Conservation (phyloP, 2,888 invertebrate species). For the Luperina nickerlii region DNA sequence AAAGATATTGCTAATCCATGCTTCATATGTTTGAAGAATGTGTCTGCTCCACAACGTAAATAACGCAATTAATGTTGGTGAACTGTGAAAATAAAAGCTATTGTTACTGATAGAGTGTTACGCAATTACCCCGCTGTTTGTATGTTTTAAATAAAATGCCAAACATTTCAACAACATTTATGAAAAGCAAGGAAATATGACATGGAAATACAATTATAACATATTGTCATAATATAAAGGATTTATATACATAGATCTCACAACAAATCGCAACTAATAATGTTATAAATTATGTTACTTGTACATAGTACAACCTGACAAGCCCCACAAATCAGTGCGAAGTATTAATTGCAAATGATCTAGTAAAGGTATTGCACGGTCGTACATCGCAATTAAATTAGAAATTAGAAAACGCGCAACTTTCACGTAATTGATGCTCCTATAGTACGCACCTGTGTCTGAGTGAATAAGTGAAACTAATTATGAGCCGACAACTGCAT, state of each 20-base stretch:
- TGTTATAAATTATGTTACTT: constrained; percentile 1
- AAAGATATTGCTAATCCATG: background rate
- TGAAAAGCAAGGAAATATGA: constrained; percentile 1
- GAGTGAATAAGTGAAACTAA: constrained; percentile 81
- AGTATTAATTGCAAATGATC: constrained; percentile 51
- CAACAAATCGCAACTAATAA: background rate
- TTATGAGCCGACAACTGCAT: constrained; percentile 73
- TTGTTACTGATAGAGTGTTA: background rate
- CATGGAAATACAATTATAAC: background rate
- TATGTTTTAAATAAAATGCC: background rate
- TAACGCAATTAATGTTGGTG: background rate
- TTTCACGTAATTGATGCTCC: constrained; percentile 82
- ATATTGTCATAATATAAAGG: background rate
- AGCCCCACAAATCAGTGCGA: constrained; percentile 35
- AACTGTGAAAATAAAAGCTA: background rate
- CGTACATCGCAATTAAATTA: constrained; percentile 76
- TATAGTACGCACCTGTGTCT: constrained; percentile 70
- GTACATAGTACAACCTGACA: background rate
- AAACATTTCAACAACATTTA: background rate
- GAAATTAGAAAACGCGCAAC: constrained; percentile 82
- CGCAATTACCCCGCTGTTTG: background rate
- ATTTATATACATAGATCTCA: constrained; percentile 1
- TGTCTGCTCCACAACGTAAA: background rate
- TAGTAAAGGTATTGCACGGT: constrained; percentile 58
- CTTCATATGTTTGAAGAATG: background rate